Evolutionary conservation across 2,113 vertebrate species (phyloP).

Genomic region (Bufo gargarizans): DNA sequence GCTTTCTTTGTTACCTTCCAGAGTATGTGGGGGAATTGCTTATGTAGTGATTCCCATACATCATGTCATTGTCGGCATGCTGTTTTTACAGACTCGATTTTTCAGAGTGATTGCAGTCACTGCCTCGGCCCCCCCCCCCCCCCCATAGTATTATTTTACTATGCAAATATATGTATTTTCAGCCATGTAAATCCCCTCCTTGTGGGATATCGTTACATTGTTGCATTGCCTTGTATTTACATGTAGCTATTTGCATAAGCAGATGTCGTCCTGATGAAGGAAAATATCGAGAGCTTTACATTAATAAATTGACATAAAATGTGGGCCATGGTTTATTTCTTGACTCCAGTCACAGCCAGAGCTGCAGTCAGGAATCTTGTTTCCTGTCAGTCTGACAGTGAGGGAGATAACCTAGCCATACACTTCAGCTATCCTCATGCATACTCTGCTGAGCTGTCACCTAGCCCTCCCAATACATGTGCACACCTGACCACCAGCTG

Average conservation of each 20-base stretch:
- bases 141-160: not conserved
- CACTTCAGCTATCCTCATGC: too few species aligned
- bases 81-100: too few species aligned
- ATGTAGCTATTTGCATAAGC: not conserved
- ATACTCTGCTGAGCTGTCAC: too few species aligned
- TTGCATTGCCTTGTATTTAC: not conserved
- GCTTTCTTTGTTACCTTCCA: too few species aligned
- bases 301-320: too few species aligned
- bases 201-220: not conserved
- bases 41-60: too few species aligned
- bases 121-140: not conserved
- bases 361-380: not conserved
- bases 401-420: too few species aligned
- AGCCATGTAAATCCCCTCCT: not conserved
- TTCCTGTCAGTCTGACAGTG: not conserved
- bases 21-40: too few species aligned
- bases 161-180: not conserved
- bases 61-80: too few species aligned
- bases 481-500: too few species aligned
- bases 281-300: too few species aligned
- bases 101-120: not conserved
- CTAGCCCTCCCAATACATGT: too few species aligned
- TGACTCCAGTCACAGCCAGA: not conserved
- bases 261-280: not conserved
- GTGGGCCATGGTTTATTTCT: not conserved